These are phyloP conservation scores for Calliopsis andreniformis DNA, from an alignment of 1,140 invertebrate genomes.

Conservation along the genomic window DNA sequence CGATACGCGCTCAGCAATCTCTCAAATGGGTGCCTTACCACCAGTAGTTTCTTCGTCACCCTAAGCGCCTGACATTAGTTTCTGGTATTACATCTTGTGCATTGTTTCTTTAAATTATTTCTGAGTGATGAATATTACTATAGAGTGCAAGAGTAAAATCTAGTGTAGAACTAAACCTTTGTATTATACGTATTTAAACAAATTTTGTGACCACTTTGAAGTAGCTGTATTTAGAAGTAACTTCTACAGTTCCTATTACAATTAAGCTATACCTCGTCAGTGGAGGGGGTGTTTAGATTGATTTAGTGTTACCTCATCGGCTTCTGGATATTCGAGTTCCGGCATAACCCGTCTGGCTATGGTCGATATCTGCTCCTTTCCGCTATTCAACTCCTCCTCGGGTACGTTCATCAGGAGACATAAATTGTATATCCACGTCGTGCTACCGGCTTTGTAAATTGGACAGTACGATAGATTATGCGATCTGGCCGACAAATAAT, in stretches of 20 bases:
- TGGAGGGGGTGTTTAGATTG: neutral
- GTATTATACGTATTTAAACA: no score
- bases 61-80: constrained; percentile 75
- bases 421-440: constrained; percentile 83
- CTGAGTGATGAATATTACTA: no score
- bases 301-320: constrained; percentile 69
- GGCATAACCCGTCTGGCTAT: constrained; percentile 79
- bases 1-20: constrained; percentile 85
- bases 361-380: constrained; percentile 76
- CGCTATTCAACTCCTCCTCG: constrained; percentile 71
- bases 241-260: no score
- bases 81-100: neutral
- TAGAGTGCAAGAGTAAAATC: no score
- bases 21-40: constrained; percentile 86
- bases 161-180: no score
- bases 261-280: no score
- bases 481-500: constrained; percentile 65
- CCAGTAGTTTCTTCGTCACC: constrained; percentile 70
- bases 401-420: constrained; percentile 73
- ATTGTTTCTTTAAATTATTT: no score
- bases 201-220: no score
- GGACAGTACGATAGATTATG: constrained; percentile 83
- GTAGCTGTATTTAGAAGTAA: no score
- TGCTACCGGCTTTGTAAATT: constrained; percentile 83
- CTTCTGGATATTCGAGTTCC: constrained; percentile 78